Evolutionary conservation across 2,888 invertebrate genomes (phyloP).

Genomic region (Eilema sororculum): DNA sequence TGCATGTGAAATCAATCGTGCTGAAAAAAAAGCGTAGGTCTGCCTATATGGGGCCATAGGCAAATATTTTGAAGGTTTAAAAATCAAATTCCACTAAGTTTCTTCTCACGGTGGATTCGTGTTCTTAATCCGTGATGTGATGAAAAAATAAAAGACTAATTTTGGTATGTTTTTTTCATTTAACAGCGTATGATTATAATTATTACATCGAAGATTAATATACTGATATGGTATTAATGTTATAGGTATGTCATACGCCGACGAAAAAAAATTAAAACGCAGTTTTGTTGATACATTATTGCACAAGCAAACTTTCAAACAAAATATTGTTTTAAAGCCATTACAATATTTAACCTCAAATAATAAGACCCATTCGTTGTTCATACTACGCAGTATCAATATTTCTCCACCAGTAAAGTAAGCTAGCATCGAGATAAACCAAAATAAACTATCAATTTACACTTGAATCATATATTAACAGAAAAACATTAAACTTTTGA

Average conservation of each 20-base stretch:
- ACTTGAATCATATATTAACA: conserved; percentile 40
- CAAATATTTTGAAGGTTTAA: too few species aligned
- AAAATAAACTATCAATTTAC: conserved; percentile 28
- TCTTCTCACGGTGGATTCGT: too few species aligned
- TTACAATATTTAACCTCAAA: background rate
- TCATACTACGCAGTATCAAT: conserved; percentile 1
- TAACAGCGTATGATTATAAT: too few species aligned
- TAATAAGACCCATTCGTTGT: background rate
- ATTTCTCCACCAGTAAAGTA: background rate
- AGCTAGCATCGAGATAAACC: conserved; percentile 15
- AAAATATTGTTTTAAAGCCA: background rate
- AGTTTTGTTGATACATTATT: background rate
- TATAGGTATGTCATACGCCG: too few species aligned
- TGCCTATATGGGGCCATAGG: too few species aligned
- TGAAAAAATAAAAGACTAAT: too few species aligned
- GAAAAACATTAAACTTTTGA: conserved; percentile 46
- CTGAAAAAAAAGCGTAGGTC: too few species aligned
- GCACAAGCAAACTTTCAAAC: background rate
- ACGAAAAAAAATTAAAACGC: background rate
- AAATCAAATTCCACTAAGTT: too few species aligned
- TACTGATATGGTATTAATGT: too few species aligned
- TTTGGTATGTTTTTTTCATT: too few species aligned
- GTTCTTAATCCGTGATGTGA: too few species aligned
- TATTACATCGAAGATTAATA: too few species aligned
- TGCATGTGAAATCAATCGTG: background rate